Evolutionary conservation across 2,888 invertebrate species (phyloP), one percentile per base, ranked within the genome.

Genomic region (Leucophora obtusa): DNA sequence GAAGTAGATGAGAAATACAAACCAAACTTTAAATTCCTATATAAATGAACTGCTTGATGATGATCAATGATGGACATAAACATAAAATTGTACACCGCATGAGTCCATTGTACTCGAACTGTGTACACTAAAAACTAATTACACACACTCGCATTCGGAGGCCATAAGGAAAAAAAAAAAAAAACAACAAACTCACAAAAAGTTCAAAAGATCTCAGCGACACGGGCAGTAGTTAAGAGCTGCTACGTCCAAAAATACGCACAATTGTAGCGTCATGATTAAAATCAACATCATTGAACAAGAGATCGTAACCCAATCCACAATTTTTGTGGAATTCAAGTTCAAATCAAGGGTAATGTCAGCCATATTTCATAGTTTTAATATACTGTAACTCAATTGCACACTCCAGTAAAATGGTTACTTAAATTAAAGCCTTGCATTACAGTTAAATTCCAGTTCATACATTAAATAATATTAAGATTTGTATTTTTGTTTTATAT

Each of bases 61-160:
- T 82, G 80, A 80, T 79, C 82, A 82, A 81, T 81, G 79, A 79
- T 77, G 76, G 74, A 76, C 71, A 76, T 79, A 77, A 73, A 70
- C 68, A 60, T 74, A 68, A 81, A 82, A 80, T 76, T 70, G 56
- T 60, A 59, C 82, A 65, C 80, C 72, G 47, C 82, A 75, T 78
- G 82, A 75, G 71, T 72, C 74, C 71, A 76, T 15, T 47, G 21
- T 51, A 60, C n/a, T n/a, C 15, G 47, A 59, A 72, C 9, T 59
- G 18, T 47, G n/a, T 47, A 47, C 10, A 60, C 69, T 60, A 73
- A 73, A 73, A 69, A 77, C 73, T 72, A 76, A 76, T 75, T 71
- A 65, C 58, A 71, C 15, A 63, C n/a, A 35, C 63, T 50, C n/a
- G 33, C 43, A 54, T 50, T 18, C 28, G 50, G 51, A 18, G 53